These are phyloP conservation scores for Cephus rjabovi DNA, from an alignment of 2,888 invertebrate species.

Conservation along the genomic window DNA sequence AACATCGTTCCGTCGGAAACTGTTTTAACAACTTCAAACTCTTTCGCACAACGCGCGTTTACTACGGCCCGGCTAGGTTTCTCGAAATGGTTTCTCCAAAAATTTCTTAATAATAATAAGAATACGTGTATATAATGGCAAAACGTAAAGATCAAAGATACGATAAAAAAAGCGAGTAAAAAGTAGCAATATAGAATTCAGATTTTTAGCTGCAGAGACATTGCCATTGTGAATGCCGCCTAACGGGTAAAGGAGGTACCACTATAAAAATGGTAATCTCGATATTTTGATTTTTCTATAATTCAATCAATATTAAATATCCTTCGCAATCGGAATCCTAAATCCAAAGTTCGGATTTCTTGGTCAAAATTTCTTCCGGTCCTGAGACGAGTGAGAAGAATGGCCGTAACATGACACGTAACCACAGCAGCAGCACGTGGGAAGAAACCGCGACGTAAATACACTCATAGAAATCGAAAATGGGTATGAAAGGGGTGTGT, in stretches of 20 bases:
- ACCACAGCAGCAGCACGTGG: slow-evolving; percentile 57
- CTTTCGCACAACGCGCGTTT: neutral
- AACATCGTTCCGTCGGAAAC: neutral
- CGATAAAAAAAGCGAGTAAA: neutral
- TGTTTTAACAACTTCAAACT: neutral
- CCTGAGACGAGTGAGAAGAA: slow-evolving; percentile 33
- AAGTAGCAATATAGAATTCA: neutral
- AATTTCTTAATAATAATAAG: neutral
- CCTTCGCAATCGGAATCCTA: neutral
- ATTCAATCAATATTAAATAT: neutral
- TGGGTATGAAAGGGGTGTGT: slow-evolving; percentile 58
- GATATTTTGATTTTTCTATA: neutral
- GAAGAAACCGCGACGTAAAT: slow-evolving; percentile 59
- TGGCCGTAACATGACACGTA: slow-evolving; percentile 57
- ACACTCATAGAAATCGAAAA: slow-evolving; percentile 62
- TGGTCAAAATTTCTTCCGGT: slow-evolving; percentile 62
- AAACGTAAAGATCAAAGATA: neutral
- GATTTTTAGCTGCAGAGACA: neutral
- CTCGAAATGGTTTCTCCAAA: neutral
- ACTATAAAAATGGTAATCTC: neutral
- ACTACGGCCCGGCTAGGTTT: neutral
- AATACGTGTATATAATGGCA: neutral
- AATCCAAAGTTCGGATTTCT: slow-evolving; percentile 32
- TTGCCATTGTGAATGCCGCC: neutral
- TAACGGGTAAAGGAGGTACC: neutral